Evolutionary conservation across 2,113 vertebrate species (phyloP).

Genomic region (Eudyptes chrysolophus): DNA sequence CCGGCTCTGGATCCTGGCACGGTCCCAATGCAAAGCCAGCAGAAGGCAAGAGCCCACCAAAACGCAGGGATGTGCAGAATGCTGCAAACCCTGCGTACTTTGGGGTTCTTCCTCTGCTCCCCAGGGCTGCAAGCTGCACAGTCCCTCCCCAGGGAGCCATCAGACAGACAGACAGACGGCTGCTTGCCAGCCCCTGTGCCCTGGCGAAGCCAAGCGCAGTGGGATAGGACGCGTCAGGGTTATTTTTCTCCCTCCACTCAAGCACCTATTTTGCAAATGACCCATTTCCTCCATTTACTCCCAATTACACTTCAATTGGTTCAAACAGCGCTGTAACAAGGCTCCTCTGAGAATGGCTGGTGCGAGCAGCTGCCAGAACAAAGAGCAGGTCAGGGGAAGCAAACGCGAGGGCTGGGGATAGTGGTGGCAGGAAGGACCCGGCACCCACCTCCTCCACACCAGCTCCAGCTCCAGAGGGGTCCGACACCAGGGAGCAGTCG

Average conservation of each 20-base stretch:
- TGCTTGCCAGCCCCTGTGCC: background rate
- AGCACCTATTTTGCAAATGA: background rate
- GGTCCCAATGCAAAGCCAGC: rapidly evolving
- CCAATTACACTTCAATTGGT: background rate
- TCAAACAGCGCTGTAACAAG: background rate
- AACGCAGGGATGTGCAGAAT: background rate
- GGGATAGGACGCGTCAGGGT: background rate
- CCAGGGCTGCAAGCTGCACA: background rate
- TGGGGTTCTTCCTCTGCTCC: background rate
- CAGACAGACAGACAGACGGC: rapidly evolving
- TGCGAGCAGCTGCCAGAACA: background rate
- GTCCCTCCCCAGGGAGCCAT: background rate
- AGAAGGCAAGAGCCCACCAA: background rate
- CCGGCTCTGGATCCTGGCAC: background rate
- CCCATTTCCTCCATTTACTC: background rate
- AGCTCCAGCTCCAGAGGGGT: background rate
- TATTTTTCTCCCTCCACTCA: background rate
- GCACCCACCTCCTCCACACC: background rate
- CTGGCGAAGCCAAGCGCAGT: rapidly evolving
- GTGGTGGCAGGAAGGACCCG: background rate
- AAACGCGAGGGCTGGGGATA: rapidly evolving
- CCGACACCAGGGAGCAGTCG: rapidly evolving
- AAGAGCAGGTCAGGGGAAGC: background rate
- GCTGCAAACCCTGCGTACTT: rapidly evolving
- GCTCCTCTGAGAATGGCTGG: background rate